phyloP scores from a whole-genome alignment of 2,888 invertebrate species.

The Oligia strigilis region DNA sequence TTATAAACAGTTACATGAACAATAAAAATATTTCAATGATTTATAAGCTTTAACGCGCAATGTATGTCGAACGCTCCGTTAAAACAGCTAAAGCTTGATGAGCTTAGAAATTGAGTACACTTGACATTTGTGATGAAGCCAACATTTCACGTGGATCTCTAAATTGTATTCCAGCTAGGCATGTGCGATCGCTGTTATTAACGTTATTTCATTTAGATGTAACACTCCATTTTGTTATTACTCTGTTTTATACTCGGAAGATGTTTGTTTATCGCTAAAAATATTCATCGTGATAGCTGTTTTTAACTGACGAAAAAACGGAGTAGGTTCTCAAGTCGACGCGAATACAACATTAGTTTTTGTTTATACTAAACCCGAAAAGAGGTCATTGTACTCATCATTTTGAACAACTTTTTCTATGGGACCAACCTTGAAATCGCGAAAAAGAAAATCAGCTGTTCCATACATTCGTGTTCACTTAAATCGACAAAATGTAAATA shows the following conservation, averaged over 20 bases:
- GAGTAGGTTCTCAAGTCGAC: too few relatives aligned
- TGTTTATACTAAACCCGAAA: too few relatives aligned
- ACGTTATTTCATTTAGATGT: constrained; percentile 25
- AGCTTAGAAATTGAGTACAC: constrained; percentile 45
- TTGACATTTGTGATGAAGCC: constrained; percentile 55
- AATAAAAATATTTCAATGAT: neutral
- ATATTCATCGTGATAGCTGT: neutral
- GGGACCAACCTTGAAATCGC: too few relatives aligned
- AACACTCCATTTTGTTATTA: neutral
- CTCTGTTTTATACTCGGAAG: neutral
- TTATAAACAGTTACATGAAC: too few relatives aligned
- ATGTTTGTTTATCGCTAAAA: neutral
- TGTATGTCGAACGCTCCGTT: constrained; percentile 12
- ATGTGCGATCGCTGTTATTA: constrained; percentile 36
- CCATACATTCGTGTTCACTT: too few relatives aligned
- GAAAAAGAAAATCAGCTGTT: too few relatives aligned
- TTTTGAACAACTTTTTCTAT: too few relatives aligned
- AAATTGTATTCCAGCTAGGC: constrained; percentile 38
- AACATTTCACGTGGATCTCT: constrained; percentile 45
- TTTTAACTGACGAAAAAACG: too few relatives aligned
- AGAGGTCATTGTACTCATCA: too few relatives aligned
- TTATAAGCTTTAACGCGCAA: constrained; percentile 21
- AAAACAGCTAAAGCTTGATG: constrained; percentile 21
- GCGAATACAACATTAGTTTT: too few relatives aligned
- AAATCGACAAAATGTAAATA: too few relatives aligned